Percentiles rank a stretch among this genome's conserved stretches.
Conservation (phyloP, 2,797 vertebrate species). For the Otus scops region DNA sequence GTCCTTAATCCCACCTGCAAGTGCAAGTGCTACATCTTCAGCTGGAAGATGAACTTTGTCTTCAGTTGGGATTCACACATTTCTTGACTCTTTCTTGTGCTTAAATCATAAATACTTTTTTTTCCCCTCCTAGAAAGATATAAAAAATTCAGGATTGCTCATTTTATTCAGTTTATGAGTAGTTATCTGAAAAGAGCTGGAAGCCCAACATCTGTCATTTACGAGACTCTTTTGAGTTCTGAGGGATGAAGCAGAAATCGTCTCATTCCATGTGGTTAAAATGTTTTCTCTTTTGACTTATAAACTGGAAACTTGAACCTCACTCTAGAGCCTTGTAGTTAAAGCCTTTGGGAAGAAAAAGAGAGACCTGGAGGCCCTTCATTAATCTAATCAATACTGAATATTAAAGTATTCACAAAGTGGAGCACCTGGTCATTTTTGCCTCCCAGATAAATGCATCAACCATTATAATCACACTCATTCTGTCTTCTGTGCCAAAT, state of each 20-base stretch:
- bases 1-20: background rate
- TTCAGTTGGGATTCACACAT: background rate
- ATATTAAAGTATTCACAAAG: slow-evolving; percentile 13
- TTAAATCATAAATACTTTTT: background rate
- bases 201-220: background rate
- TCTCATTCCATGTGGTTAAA: background rate
- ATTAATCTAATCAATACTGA: slow-evolving; percentile 33
- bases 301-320: background rate
- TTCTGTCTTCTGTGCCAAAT: slow-evolving; percentile 6
- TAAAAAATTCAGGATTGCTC: background rate
- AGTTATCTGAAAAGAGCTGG: background rate
- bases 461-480: background rate
- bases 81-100: background rate
- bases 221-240: background rate
- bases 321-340: background rate
- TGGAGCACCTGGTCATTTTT: slow-evolving; percentile 1
- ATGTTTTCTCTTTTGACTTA: background rate
- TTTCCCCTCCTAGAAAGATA: background rate
- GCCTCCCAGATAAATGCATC: background rate
- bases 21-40: fast-evolving
- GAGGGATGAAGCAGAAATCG: background rate
- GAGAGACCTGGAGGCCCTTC: background rate
- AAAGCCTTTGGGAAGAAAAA: background rate
- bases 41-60: background rate
- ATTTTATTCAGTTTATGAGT: background rate